Percentiles rank a stretch among this genome's conserved stretches.
These are phyloP conservation scores for silkworm (Bombyx mori) DNA, from an alignment of 1,140 invertebrate genomes.

Conservation along the genomic window ASM3026992v2 NC_085117.1:12702501-12703000, in stretches of 20 bases:
- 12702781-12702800: conserved; percentile 46
- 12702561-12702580: conserved; percentile 55
- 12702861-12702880: conserved; percentile 39
- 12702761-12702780: conserved; percentile 60
- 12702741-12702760: conserved; percentile 50
- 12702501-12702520: conserved; percentile 53
- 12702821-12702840: background rate
- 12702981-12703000: background rate
- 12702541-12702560: conserved; percentile 58
- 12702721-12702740: conserved; percentile 50
- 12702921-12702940: conserved; percentile 56
- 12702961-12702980: conserved; percentile 18
- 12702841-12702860: conserved; percentile 23
- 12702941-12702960: conserved; percentile 52
- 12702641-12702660: conserved; percentile 33
- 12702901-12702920: conserved; percentile 35
- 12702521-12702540: conserved; percentile 39
- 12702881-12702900: conserved; percentile 42
- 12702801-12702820: conserved; percentile 33
- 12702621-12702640: conserved; percentile 43
- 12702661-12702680: conserved; percentile 26
- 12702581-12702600: conserved; percentile 61
- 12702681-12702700: conserved; percentile 60
- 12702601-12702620: conserved; percentile 63
- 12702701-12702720: conserved; percentile 55